phyloP scores from a whole-genome alignment of 2,797 vertebrate species.

The Chloroceryle inda region DNA sequence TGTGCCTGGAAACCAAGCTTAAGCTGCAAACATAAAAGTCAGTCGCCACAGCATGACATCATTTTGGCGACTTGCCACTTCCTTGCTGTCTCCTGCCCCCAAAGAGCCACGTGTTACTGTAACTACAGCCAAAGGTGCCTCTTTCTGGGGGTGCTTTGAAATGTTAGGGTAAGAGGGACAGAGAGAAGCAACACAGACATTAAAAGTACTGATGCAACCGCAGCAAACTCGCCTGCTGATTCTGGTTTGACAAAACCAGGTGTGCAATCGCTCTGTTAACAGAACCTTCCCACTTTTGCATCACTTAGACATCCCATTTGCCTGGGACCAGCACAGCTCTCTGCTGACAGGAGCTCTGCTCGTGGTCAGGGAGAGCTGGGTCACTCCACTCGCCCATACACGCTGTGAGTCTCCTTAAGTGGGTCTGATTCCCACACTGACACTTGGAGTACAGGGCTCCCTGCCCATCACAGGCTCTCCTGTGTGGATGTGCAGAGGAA shows the following conservation, averaged over 20 bases:
- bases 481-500: background rate
- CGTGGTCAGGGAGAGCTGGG: too few relatives aligned
- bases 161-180: background rate
- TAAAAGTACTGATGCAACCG: background rate
- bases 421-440: background rate
- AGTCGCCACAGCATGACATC: background rate
- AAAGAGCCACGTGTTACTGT: background rate
- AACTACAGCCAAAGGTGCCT: background rate
- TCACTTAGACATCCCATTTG: background rate
- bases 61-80: background rate
- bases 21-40: background rate
- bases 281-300: background rate
- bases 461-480: background rate
- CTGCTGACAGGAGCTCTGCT: background rate
- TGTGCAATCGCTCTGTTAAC: fast-evolving
- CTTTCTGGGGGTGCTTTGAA: background rate
- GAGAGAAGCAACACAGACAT: background rate
- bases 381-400: background rate
- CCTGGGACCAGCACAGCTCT: background rate
- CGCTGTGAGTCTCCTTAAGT: fast-evolving
- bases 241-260: background rate
- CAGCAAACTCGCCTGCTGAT: background rate
- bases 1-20: background rate
- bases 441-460: background rate
- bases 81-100: background rate